These are phyloP conservation scores for Orthonyx spaldingii DNA, from an alignment of 2,113 vertebrate genomes.

Conservation along the genomic window DNA sequence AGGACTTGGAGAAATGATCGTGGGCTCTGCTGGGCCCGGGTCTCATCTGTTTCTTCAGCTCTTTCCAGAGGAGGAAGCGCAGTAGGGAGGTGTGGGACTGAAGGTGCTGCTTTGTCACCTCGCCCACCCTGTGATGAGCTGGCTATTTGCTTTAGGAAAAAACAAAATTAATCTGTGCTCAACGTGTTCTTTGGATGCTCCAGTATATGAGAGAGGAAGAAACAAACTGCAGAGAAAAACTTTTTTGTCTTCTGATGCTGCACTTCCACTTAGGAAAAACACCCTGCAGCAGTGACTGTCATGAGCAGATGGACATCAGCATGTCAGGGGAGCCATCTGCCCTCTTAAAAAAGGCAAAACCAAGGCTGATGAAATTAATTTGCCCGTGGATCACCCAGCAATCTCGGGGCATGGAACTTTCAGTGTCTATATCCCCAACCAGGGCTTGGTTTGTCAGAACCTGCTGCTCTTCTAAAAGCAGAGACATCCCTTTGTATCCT, in stretches of 20 bases:
- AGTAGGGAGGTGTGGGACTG: neutral
- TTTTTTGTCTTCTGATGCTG: neutral
- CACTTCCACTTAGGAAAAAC: neutral
- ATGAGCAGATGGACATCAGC: accelerated
- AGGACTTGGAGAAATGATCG: neutral
- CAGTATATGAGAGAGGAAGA: neutral
- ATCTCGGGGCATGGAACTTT: neutral
- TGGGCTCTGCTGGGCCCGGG: neutral
- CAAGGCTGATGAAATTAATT: neutral
- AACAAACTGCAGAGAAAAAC: neutral
- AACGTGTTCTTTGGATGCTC: neutral
- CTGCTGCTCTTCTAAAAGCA: neutral
- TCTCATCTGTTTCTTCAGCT: neutral
- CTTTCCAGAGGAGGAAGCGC: neutral
- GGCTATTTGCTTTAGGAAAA: neutral
- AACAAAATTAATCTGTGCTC: neutral
- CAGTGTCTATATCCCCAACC: neutral
- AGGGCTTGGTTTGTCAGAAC: neutral
- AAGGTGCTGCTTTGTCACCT: neutral
- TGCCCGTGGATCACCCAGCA: neutral
- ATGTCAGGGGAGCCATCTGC: neutral
- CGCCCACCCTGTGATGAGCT: neutral
- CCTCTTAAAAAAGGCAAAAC: neutral
- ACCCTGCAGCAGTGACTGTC: neutral
- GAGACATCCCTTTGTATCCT: neutral